Percentiles rank a stretch among this genome's conserved stretches.
Evolutionary conservation across 2,113 vertebrate species (phyloP).

Genomic region (Zingel zingel): DNA sequence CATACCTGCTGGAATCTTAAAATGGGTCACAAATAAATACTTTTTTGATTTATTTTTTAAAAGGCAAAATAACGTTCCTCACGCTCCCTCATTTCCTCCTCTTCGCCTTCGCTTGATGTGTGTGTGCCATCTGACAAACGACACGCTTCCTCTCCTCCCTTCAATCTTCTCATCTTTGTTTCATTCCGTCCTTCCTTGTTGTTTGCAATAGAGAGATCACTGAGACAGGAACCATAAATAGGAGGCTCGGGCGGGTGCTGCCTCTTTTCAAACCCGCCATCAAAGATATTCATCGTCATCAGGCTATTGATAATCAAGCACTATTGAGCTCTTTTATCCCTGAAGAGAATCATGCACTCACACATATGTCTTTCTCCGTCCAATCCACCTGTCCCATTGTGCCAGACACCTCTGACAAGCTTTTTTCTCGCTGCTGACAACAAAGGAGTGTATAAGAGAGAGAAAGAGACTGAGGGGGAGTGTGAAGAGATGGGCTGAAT

Average conservation of each 20-base stretch:
- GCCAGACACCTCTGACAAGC: constrained; percentile 59
- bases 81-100: constrained; percentile 61
- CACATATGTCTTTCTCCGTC: constrained; percentile 59
- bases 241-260: constrained; percentile 55
- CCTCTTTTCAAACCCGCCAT: constrained; percentile 74
- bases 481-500: constrained; percentile 32
- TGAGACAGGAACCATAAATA: constrained; percentile 74
- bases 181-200: constrained; percentile 71
- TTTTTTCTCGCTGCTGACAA: constrained; percentile 51
- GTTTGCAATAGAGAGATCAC: constrained; percentile 69
- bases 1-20: neutral
- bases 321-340: constrained; percentile 81
- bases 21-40: neutral
- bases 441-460: constrained; percentile 51
- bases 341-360: constrained; percentile 55
- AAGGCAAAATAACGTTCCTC: constrained; percentile 4
- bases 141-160: constrained; percentile 69
- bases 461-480: constrained; percentile 13
- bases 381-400: constrained; percentile 80
- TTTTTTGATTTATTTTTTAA: no score
- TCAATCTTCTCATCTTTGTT: constrained; percentile 77
- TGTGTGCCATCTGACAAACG: constrained; percentile 63
- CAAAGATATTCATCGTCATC: constrained; percentile 76
- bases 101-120: constrained; percentile 53
- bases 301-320: constrained; percentile 80